Base-by-base conservation (phyloP, 2,113 vertebrate genomes). In the Setophaga petechia region DNA sequence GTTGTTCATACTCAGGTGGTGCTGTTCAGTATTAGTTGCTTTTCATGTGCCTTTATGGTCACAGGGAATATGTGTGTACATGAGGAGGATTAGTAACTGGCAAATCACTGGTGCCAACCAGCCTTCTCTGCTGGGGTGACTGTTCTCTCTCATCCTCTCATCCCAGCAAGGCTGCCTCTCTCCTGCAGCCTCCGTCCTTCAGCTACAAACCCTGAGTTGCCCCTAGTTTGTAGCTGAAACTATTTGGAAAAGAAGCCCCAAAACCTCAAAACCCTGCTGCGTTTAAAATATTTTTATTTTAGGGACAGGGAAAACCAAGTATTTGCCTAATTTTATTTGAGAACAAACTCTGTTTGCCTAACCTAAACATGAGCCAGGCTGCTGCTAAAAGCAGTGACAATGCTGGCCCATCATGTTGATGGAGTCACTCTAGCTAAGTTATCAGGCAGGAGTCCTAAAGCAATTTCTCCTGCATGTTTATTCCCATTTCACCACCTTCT, bases 11-110 rank as follows among this genome's bases (percentile, higher is more conserved):
- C 21, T 37, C 15, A 25, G 16, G 27, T 1, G 1, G 14, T 74
- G 52, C 23, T 79, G 16, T 61, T 82, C 54, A 51, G 11, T 28
- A 9, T 37, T 39, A 85, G 27, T 12, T 46, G 18, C 33, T 94
- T 93, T 81, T 72, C 5, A 0, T 52, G 37, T 19, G 10, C 11
- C 23, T 3, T 3, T 37, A 12, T 1, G 3, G 23, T 46, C 4
- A 2, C 35, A 28, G 11, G 13, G 12, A 72, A 17, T 1, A 0
- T 43, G 17, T 2, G 1, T 43, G 16, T 76, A 22, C 5, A 1
- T 10, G 49, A 79, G 30, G 39, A 92, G 43, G 30, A 11, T 31
- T 46, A 43, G 47, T 0, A 18, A 7, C 9, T 84, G 78, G 9
- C 11, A 76, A 66, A 86, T 35, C 25, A 18, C 9, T 59, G 37